phyloP scores from a whole-genome alignment of 1,140 invertebrate species.

The Cyclargus thomasi region DNA sequence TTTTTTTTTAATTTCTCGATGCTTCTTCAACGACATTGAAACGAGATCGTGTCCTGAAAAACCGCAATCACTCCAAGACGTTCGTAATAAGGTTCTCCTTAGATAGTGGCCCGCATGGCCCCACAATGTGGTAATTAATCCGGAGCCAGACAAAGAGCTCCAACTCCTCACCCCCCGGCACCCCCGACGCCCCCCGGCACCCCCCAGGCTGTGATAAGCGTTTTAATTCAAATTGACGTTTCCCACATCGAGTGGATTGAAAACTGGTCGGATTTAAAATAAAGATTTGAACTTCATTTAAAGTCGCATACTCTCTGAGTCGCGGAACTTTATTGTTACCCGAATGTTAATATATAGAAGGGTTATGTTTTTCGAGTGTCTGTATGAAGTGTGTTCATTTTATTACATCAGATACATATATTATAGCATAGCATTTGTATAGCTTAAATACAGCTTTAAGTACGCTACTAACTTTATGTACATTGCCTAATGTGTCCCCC shows the following conservation, averaged over 20 bases:
- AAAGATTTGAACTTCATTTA: slow-evolving; percentile 11
- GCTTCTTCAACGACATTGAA: neutral
- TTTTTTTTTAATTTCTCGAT: no score
- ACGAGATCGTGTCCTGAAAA: neutral
- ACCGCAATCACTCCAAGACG: slow-evolving; percentile 7
- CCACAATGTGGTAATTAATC: slow-evolving; percentile 23
- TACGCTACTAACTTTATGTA: no score
- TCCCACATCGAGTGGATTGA: slow-evolving; percentile 12
- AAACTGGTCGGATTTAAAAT: neutral
- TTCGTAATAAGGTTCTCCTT: slow-evolving; percentile 17
- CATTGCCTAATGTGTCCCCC: no score
- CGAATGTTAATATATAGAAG: no score
- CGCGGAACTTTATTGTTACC: neutral
- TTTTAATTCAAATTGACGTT: slow-evolving; percentile 21
- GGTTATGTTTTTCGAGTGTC: no score
- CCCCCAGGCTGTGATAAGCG: slow-evolving; percentile 20
- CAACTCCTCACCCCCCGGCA: slow-evolving; percentile 7
- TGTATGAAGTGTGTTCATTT: no score
- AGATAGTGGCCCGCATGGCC: slow-evolving; percentile 22
- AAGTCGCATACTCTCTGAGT: neutral
- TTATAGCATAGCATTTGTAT: no score
- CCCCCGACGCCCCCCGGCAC: slow-evolving; percentile 15
- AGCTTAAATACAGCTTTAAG: no score
- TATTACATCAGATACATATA: no score
- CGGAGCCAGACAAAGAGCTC: slow-evolving; percentile 20